These are phyloP conservation scores for Melanargia galathea DNA, from an alignment of 2,888 invertebrate species.

Conservation along the genomic window DNA sequence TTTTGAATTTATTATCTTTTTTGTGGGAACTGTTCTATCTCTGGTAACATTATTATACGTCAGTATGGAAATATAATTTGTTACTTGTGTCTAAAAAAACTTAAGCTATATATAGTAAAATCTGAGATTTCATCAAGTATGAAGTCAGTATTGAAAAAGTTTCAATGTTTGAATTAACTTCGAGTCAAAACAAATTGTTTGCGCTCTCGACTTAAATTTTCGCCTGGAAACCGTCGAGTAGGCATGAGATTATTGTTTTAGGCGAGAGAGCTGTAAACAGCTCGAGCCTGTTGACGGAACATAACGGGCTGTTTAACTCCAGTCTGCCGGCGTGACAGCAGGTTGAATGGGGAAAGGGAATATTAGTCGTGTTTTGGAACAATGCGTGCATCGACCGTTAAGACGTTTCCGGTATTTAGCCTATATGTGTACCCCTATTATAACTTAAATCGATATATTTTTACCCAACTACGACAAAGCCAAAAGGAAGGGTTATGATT, in stretches of 20 bases:
- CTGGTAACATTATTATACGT: too few relatives aligned
- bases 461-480: too few relatives aligned
- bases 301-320: neutral
- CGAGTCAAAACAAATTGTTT: slow-evolving; percentile 5
- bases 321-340: neutral
- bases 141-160: slow-evolving; percentile 15
- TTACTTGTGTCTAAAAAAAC: neutral
- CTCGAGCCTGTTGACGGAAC: neutral
- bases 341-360: neutral
- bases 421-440: too few relatives aligned
- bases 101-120: slow-evolving; percentile 11
- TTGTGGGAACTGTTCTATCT: too few relatives aligned
- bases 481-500: too few relatives aligned
- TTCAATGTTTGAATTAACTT: slow-evolving; percentile 9
- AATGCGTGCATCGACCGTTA: neutral
- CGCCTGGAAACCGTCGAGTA: neutral
- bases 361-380: neutral
- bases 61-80: too few relatives aligned
- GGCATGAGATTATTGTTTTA: slow-evolving; percentile 3
- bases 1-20: too few relatives aligned
- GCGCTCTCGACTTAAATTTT: slow-evolving; percentile 2
- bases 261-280: neutral
- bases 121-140: slow-evolving; percentile 9
- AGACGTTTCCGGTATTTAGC: neutral
- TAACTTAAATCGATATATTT: too few relatives aligned